A percentile compares a stretch with the other conserved stretches of the same genome.
These are phyloP conservation scores for Hydrozoanthus tunicans DNA, from an alignment of 64 coral and sea anemone species.

Conservation along the genomic window DNA sequence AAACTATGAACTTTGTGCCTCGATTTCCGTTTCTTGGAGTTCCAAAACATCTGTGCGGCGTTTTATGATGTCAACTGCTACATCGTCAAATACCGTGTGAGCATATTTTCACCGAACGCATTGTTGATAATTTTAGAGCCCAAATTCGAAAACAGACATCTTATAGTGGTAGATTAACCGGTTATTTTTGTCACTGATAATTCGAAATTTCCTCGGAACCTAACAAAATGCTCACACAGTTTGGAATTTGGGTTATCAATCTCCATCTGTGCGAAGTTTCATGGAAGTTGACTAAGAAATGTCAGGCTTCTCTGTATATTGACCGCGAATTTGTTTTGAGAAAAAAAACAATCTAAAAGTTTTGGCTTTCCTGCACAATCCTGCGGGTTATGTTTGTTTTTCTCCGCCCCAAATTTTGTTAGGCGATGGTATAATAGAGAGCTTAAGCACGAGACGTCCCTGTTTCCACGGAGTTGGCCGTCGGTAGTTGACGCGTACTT, in stretches of 20 bases:
- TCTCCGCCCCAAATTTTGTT: too few species aligned
- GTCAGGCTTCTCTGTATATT: too few species aligned
- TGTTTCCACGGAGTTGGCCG: too few species aligned
- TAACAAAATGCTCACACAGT: background rate
- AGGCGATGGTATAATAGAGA: too few species aligned
- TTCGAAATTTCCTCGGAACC: background rate
- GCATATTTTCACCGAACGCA: background rate
- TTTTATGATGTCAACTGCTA: background rate
- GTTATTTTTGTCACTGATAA: background rate
- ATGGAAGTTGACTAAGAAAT: background rate
- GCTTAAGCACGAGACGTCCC: too few species aligned
- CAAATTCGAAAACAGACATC: background rate
- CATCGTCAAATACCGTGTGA: background rate
- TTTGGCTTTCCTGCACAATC: too few species aligned
- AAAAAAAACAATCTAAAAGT: too few species aligned
- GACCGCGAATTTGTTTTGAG: too few species aligned
- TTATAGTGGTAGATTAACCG: background rate
- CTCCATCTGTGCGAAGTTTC: background rate
- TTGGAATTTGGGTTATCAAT: background rate
- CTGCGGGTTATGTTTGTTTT: too few species aligned
- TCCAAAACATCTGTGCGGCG: too few species aligned
- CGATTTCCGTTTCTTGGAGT: background rate
- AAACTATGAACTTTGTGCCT: background rate
- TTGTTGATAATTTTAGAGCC: background rate
- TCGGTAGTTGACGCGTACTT: too few species aligned